Evolutionary conservation across 2,113 vertebrate species (phyloP), one percentile per base, ranked within the genome.

Genomic region (Rynchops niger): DNA sequence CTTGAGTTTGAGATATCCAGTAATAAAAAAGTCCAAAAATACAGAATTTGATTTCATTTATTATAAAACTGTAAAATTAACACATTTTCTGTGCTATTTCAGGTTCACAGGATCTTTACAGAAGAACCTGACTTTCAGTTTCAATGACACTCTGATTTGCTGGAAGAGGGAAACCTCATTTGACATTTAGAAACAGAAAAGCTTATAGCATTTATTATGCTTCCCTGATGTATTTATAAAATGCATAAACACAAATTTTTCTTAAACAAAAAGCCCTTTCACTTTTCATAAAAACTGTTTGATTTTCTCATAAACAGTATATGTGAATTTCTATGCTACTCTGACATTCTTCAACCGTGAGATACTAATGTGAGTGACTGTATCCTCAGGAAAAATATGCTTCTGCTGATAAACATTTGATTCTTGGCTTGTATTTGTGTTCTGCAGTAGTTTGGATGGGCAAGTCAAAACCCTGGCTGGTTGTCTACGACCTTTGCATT

Each of bases 321-420:
- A 5, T 52, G 82, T 82, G 11, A 52, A 88, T 95, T 95, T 92
- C 65, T 45, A 7, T 73, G 73, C 53, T 55, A 52, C 77, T 86
- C 59, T 65, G 70, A 91, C 83, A 53, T 72, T 83, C 56, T 55
- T 82, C 53, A 76, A 76, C 72, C 72, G 18, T 3, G 36, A 95
- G 86, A 66, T 72, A 77, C 43, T 67, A 70, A 74, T 42, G 50
- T 15, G 47, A 93, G 58, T 90, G 83, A 86, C 55, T 36, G 26
- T 73, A 88, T 67, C 67, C 81, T 83, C 87, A 89, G 84, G 69
- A 90, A 85, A 96, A 90, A 95, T 49, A 76, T 53, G 77, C 66
- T 86, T 74, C 84, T 95, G 94, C 79, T 91, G 86, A 93, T 93
- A 95, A 97, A 81, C 56, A 83, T 78, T 93, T 63, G 61, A 43